Conservation (phyloP, 2,888 invertebrate genomes). For the Ochropleura leucogaster region DNA sequence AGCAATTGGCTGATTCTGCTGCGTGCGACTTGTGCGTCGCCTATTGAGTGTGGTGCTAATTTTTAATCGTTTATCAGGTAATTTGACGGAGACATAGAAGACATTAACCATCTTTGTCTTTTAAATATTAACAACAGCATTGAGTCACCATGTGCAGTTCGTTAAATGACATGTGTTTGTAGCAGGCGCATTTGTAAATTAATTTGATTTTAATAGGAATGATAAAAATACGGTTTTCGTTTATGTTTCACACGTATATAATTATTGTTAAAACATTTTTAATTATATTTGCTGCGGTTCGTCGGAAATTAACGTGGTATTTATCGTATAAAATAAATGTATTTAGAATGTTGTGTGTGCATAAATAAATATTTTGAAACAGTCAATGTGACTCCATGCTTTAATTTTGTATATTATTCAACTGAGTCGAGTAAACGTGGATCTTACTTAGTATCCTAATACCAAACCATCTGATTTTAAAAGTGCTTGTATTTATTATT, state of each 20-base stretch:
- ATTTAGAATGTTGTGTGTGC: background rate
- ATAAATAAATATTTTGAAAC: background rate
- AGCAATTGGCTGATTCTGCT: slow-evolving; percentile 7
- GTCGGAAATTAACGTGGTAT: slow-evolving; percentile 8
- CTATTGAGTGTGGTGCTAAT: background rate
- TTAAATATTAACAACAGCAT: background rate
- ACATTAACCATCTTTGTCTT: background rate
- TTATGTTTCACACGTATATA: background rate
- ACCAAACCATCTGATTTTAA: background rate
- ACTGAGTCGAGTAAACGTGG: background rate
- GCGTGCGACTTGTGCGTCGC: slow-evolving; percentile 4
- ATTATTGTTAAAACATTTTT: slow-evolving; percentile 1
- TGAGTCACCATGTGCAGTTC: background rate
- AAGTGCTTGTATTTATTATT: background rate
- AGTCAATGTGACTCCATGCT: background rate
- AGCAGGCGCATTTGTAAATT: background rate
- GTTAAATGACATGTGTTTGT: background rate
- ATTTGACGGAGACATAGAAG: background rate
- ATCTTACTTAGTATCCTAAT: background rate
- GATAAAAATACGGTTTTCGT: background rate
- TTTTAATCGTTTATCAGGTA: background rate
- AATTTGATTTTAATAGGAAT: background rate
- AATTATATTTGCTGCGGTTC: slow-evolving; percentile 9
- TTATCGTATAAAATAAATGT: slow-evolving; percentile 4
- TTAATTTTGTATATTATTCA: background rate